A percentile compares a stretch with the other conserved stretches of the same genome.
Evolutionary conservation across 2,113 vertebrate genomes (phyloP).

Genomic region (Xiphophorus couchianus): DNA sequence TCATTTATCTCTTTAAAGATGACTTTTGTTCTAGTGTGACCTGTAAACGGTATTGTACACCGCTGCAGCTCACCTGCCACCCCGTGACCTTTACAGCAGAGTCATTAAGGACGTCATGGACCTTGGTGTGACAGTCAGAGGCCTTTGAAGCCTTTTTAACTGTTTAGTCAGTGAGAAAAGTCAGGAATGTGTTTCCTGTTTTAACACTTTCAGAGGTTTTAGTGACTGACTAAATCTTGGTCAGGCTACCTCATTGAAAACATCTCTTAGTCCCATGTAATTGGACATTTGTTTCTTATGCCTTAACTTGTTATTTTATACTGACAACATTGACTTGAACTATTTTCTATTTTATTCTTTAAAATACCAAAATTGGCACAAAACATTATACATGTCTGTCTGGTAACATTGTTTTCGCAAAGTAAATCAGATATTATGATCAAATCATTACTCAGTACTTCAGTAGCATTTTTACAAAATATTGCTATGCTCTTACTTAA

Average conservation of each 20-base stretch:
- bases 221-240: slow-evolving; percentile 12
- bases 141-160: slow-evolving; percentile 64
- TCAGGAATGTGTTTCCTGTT: slow-evolving; percentile 68
- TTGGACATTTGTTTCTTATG: too few species aligned
- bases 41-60: background rate
- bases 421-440: too few species aligned
- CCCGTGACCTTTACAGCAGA: slow-evolving; percentile 37
- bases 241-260: background rate
- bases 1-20: background rate
- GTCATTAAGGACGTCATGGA: slow-evolving; percentile 45
- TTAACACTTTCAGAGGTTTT: slow-evolving; percentile 51
- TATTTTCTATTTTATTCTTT: too few species aligned
- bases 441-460: too few species aligned
- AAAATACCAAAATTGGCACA: too few species aligned
- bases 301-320: too few species aligned
- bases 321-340: too few species aligned
- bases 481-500: too few species aligned
- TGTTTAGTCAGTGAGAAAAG: slow-evolving; percentile 60
- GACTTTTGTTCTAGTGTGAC: background rate
- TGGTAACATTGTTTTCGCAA: too few species aligned
- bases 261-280: background rate
- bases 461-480: too few species aligned
- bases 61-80: slow-evolving; percentile 46
- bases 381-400: too few species aligned
- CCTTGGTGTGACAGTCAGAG: slow-evolving; percentile 45